phyloP scores from a whole-genome alignment of 2,113 vertebrate genomes.

The Triplophysa dalaica region DNA sequence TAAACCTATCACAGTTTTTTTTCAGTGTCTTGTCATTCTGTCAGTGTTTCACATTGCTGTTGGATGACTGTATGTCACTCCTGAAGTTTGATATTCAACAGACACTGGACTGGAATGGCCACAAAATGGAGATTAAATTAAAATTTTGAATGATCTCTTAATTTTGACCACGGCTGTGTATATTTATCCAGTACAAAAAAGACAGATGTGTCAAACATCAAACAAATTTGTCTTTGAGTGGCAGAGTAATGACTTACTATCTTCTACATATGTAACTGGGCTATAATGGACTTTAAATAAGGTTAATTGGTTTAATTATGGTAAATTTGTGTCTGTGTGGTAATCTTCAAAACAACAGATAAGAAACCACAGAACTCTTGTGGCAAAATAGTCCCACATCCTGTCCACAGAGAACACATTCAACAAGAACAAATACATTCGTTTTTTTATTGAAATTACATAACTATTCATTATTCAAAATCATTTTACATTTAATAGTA shows the following conservation, averaged over 20 bases:
- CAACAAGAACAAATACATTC: not conserved
- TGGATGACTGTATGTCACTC: no score
- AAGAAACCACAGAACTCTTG: conserved; percentile 13
- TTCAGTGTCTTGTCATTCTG: no score
- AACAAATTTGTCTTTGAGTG: not conserved
- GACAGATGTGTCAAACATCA: not conserved
- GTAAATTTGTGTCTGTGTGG: not conserved
- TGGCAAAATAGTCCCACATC: conserved; percentile 9
- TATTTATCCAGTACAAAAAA: not conserved
- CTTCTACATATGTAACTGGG: conserved; percentile 8
- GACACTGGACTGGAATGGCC: no score
- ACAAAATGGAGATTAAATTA: no score
- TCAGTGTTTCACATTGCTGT: no score
- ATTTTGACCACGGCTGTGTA: no score
- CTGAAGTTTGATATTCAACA: no score
- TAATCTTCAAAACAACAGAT: conserved; percentile 33
- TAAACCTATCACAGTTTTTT: no score
- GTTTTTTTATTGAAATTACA: not conserved
- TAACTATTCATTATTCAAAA: not conserved
- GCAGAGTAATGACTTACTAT: not conserved
- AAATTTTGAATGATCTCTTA: no score
- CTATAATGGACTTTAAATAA: conserved; percentile 22
- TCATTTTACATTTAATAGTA: not conserved
- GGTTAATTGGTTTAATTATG: conserved; percentile 21
- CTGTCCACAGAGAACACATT: conserved; percentile 15